Percentiles rank a stretch among this genome's conserved stretches.
Evolutionary conservation across 2,888 invertebrate species (phyloP).

Genomic region (Phrixothrix hirtus): DNA sequence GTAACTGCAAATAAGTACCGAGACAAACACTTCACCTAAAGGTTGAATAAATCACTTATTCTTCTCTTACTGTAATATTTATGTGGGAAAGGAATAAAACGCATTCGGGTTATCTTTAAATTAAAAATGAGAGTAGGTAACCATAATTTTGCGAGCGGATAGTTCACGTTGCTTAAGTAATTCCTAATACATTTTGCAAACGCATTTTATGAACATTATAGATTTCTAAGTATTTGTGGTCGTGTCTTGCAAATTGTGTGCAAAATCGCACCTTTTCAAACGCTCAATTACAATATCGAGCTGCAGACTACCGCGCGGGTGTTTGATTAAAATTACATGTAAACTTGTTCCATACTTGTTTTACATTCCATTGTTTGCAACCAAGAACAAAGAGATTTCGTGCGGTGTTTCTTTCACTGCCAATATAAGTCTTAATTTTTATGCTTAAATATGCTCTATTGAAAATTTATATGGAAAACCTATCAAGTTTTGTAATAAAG

Average conservation of each 20-base stretch:
- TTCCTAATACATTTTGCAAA: slow-evolving; percentile 42
- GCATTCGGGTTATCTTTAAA: too few species aligned
- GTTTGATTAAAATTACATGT: slow-evolving; percentile 59
- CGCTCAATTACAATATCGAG: slow-evolving; percentile 56
- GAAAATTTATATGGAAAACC: too few species aligned
- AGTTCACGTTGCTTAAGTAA: slow-evolving; percentile 48
- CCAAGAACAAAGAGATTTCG: slow-evolving; percentile 56
- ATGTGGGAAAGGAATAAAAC: too few species aligned
- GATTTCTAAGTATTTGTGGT: slow-evolving; percentile 28
- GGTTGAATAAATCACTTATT: slow-evolving; percentile 29
- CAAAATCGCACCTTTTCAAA: slow-evolving; percentile 54
- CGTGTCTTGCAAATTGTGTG: slow-evolving; percentile 54
- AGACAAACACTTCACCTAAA: slow-evolving; percentile 31
- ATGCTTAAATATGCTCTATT: slow-evolving; percentile 26
- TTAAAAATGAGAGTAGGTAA: slow-evolving; percentile 50
- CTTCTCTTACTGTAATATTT: slow-evolving; percentile 8
- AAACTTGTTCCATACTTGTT: slow-evolving; percentile 55
- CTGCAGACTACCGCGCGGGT: slow-evolving; percentile 48
- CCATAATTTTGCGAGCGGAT: slow-evolving; percentile 40
- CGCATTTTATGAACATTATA: slow-evolving; percentile 44
- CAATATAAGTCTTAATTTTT: slow-evolving; percentile 52
- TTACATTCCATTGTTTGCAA: slow-evolving; percentile 57
- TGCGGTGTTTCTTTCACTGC: slow-evolving; percentile 52
- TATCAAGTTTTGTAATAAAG: too few species aligned
- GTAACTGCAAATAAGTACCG: slow-evolving; percentile 35